Percentiles rank a stretch among this genome's conserved stretches.
Evolutionary conservation across 1,140 invertebrate genomes (phyloP).

Genomic region (Drosophila hydei): DNA sequence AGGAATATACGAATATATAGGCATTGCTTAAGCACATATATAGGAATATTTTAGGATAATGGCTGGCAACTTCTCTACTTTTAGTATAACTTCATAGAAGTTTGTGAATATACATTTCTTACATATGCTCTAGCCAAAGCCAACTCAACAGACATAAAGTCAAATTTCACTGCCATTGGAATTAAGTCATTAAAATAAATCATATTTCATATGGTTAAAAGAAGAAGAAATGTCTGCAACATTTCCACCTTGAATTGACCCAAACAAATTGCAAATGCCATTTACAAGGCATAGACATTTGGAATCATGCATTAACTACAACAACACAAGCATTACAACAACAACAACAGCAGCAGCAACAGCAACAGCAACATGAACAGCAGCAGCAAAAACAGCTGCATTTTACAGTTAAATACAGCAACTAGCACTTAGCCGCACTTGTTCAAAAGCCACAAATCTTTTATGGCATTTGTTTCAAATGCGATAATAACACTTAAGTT

Average conservation of each 20-base stretch:
- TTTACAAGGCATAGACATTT: conserved; percentile 46
- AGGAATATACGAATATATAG: too few species aligned
- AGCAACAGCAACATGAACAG: conserved; percentile 12
- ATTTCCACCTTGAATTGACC: conserved; percentile 1
- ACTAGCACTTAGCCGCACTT: conserved; percentile 57
- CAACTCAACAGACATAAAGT: too few species aligned
- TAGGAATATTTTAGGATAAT: too few species aligned
- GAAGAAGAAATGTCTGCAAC: not conserved
- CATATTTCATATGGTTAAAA: not conserved
- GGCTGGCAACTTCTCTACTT: too few species aligned
- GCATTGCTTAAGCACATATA: too few species aligned
- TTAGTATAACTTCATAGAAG: too few species aligned
- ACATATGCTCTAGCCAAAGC: too few species aligned
- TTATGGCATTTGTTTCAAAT: conserved; percentile 70
- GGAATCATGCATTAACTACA: conserved; percentile 43
- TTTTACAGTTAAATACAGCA: conserved; percentile 44
- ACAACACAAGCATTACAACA: conserved; percentile 19
- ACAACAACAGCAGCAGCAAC: conserved; percentile 16
- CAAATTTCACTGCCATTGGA: too few species aligned
- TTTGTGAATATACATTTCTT: too few species aligned
- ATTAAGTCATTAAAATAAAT: too few species aligned
- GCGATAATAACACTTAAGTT: conserved; percentile 78
- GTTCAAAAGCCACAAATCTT: conserved; percentile 64
- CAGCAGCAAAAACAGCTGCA: conserved; percentile 19
- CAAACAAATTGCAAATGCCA: conserved; percentile 39